Base-by-base conservation (phyloP, 2,888 invertebrate genomes). In the Luffia ferchaultella region DNA sequence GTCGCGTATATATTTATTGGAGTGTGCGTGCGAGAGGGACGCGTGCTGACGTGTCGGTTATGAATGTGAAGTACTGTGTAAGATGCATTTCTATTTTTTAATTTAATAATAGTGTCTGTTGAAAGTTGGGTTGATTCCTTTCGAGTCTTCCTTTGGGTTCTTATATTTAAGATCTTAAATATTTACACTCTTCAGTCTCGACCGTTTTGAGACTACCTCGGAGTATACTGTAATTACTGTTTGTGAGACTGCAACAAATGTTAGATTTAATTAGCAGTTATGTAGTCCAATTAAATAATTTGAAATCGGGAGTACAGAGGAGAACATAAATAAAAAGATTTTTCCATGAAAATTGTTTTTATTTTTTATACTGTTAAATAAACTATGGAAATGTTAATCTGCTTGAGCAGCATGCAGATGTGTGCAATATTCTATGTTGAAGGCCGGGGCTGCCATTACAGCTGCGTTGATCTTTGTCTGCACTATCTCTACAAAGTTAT, bases 241-340 rank as follows among this genome's bases (percentile, higher is more conserved):
- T 66, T 75, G 70, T 79, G 80, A 83, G 82, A 83, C 82, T 83
- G 82, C 82, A 76, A 73, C 74, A 30, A 72, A 73, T 77, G 76
- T 79, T 82, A 83, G 82, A 68, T 78, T 62, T 70, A 30, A 68
- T 62, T 72, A 68, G 59, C 63, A 64, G 62, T 76, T 74, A 76
- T 76, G 78, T 78, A 74, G 76, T 30, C 30, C 69, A 76, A 73
- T 70, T 53, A 51, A 72, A 69, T 62, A 69, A 73, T 71, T 73
- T 66, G 73, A 72, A n/a, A n/a, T n/a, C n/a, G n/a, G n/a, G n/a
- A 73, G 76, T 72, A 68, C 18, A 73, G 64, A 74, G 76, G 77
- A 79, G 79, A 79, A 82, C 77, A 75, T 70, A 60, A 68, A 72
- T 71, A 77, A 78, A 80, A 73, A 61, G 70, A 65, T 45, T 76